These are phyloP conservation scores for Musca domestica DNA, from an alignment of 1,140 invertebrate species.

Conservation along the genomic window DNA sequence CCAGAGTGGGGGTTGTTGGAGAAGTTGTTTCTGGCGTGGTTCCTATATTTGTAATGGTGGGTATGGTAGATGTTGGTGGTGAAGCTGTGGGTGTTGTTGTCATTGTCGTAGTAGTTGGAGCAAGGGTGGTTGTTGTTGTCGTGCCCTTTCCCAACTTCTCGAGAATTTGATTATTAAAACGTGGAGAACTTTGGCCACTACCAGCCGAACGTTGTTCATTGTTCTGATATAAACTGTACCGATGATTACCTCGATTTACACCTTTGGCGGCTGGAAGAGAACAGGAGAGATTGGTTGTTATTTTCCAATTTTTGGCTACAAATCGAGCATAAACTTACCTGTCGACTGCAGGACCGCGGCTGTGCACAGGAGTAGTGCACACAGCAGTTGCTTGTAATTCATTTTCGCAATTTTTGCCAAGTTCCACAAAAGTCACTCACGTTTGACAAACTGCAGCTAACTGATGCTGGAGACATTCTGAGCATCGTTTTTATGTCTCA, in stretches of 20 bases:
- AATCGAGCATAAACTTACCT: constrained; percentile 30
- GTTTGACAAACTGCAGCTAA: not conserved
- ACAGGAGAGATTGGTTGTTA: too few species aligned
- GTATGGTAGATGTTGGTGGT: too few species aligned
- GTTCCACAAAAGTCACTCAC: not conserved
- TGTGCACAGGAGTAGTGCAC: constrained; percentile 39
- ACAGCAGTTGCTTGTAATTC: constrained; percentile 25
- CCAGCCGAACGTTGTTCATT: too few species aligned
- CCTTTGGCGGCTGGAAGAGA: not conserved
- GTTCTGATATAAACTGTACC: not conserved
- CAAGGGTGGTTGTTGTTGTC: constrained; percentile 21
- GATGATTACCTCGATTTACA: not conserved
- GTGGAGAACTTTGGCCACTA: not conserved
- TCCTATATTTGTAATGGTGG: too few species aligned
- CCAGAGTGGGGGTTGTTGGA: not conserved
- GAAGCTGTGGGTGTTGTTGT: too few species aligned
- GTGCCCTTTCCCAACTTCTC: constrained; percentile 35
- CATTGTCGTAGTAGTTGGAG: not conserved
- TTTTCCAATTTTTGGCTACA: too few species aligned
- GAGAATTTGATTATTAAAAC: constrained; percentile 28
- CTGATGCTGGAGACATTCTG: constrained; percentile 3
- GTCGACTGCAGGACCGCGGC: constrained; percentile 26
- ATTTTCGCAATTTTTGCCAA: not conserved
- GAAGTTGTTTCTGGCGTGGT: too few species aligned
- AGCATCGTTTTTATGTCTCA: not conserved